These are phyloP conservation scores for Diloba caeruleocephala DNA, from an alignment of 2,888 invertebrate genomes.

Conservation along the genomic window DNA sequence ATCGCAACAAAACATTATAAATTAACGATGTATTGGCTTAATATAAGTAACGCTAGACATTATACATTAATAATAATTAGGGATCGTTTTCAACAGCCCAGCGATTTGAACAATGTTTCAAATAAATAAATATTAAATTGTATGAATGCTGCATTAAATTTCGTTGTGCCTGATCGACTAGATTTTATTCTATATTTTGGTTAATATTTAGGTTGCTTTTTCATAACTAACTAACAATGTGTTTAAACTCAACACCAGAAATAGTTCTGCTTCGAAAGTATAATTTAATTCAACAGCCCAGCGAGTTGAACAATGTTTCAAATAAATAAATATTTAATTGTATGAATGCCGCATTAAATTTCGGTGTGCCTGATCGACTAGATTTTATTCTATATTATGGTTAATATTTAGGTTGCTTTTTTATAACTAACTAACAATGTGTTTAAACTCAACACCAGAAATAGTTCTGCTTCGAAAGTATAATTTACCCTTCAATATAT, in stretches of 20 bases:
- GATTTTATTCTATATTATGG: no score
- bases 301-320: not conserved
- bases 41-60: no score
- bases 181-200: no score
- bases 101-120: not conserved
- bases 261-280: no score
- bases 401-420: no score
- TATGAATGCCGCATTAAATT: no score
- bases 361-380: no score
- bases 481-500: conserved; percentile 58
- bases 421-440: not conserved
- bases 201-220: no score
- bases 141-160: no score
- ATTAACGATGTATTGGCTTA: conserved; percentile 1
- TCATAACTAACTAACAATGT: not conserved
- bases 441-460: conserved; percentile 22
- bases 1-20: not conserved
- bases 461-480: no score
- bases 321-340: not conserved
- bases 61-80: no score
- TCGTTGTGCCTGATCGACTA: no score
- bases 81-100: conserved; percentile 5
- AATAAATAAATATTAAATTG: not conserved
- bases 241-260: conserved; percentile 22
- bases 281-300: conserved; percentile 34